Evolutionary conservation across 2,113 vertebrate genomes (phyloP), one percentile per base, ranked within the genome.

Genomic region (Calyptommatus sinebrachiatus): DNA sequence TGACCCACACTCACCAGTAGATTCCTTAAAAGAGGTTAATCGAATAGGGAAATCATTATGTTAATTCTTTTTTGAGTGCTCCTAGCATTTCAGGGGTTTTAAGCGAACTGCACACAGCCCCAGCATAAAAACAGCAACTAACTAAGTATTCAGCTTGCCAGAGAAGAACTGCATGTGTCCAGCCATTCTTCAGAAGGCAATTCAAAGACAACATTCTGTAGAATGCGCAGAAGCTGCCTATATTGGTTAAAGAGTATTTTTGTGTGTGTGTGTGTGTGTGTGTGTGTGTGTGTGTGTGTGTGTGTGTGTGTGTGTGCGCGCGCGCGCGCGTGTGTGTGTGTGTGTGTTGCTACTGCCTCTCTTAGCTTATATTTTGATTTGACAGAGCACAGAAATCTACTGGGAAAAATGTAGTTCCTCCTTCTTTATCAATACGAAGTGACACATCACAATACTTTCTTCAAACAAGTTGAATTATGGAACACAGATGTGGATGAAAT

Each of bases 401-500:
- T 73, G 72, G 35, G 62, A 86, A 86, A 87, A 87, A 53, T 76
- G 77, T 61, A 81, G 12, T 83, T 84, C 85, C 80, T 81, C 62
- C 82, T 89, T 90, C 88, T 87, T 73, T 81, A 88, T 91, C 84
- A 87, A 88, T 78, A 87, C 78, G 65, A 90, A 89, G 63, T 88
- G 88, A 87, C 75, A 91, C 88, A 78, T 79, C 63, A 71, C 69
- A 77, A 81, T 78, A 70, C 45, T 87, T 91, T 89, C 53, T 57
- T 69, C 65, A 88, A 81, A 89, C 10, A 85, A 67, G 28, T 78
- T 82, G 61, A 68, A 78, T 78, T 89, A 77, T 79, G 80, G 76
- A 90, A n/a, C 75, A 72, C 85, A 91, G 80, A 90, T 92, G 82
- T 86, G 29, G 83, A 83, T 48, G 83, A 84, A 91, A 91, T 82